Conservation (phyloP, 1,140 invertebrate species). For the Pogonomyrmex barbatus region DNA sequence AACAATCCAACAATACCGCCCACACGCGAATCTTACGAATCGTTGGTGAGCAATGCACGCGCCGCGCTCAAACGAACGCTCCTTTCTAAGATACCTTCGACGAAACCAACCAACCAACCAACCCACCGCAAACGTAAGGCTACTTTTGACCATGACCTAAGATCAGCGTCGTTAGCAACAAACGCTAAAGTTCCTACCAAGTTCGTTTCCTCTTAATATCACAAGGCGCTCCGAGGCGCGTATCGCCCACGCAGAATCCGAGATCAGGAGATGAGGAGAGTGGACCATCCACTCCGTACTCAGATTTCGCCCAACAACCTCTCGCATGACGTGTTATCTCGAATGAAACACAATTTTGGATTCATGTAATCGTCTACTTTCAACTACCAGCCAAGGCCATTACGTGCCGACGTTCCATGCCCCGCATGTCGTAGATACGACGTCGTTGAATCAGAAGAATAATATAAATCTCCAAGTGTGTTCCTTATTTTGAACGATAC, state of each 20-base stretch:
- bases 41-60: constrained; percentile 31
- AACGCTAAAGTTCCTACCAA: constrained; percentile 52
- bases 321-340: constrained; percentile 38
- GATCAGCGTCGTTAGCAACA: constrained; percentile 56
- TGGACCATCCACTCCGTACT: constrained; percentile 41
- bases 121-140: constrained; percentile 32
- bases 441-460: too few species aligned
- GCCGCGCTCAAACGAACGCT: constrained; percentile 19
- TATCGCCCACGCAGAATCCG: constrained; percentile 32
- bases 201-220: constrained; percentile 51
- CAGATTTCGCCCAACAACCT: constrained; percentile 54
- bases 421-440: neutral
- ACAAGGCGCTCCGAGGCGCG: constrained; percentile 18
- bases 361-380: constrained; percentile 1
- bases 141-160: constrained; percentile 64
- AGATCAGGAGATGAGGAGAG: constrained; percentile 1
- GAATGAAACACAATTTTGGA: constrained; percentile 13
- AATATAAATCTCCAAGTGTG: too few species aligned
- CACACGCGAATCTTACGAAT: constrained; percentile 52
- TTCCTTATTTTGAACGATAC: neutral
- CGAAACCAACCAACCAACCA: constrained; percentile 11
- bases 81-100: constrained; percentile 50
- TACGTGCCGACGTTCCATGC: neutral
- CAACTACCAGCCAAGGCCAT: neutral
- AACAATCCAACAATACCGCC: constrained; percentile 58